These are phyloP conservation scores for Yponomeuta malinellus DNA, from an alignment of 2,888 invertebrate species.

Conservation along the genomic window DNA sequence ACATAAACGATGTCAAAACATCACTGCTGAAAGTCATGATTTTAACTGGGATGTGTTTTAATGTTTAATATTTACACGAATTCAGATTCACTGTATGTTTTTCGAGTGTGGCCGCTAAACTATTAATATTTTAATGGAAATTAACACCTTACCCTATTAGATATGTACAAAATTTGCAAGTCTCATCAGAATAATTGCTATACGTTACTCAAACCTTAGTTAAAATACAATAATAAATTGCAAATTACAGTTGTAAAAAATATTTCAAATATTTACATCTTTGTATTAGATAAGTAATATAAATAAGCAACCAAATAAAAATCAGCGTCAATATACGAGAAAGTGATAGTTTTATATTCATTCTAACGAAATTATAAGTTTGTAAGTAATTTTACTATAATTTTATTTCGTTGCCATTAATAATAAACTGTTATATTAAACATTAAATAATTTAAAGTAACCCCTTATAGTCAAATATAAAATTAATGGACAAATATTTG, in stretches of 20 bases:
- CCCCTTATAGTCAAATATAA: background rate
- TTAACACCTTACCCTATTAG: constrained; percentile 64
- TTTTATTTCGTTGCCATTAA: background rate
- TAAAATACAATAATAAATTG: constrained; percentile 50
- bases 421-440: constrained; percentile 6
- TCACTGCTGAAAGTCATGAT: background rate
- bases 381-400: background rate
- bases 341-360: background rate
- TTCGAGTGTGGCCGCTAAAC: constrained; percentile 10
- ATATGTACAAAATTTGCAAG: constrained; percentile 73
- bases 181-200: constrained; percentile 64
- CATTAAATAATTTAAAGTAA: constrained; percentile 11
- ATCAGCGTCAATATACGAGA: background rate
- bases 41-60: background rate
- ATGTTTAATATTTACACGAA: background rate
- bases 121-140: constrained; percentile 17
- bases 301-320: constrained; percentile 14
- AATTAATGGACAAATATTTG: background rate
- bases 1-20: background rate
- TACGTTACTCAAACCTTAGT: constrained; percentile 63
- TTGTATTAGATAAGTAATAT: constrained; percentile 23
- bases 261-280: constrained; percentile 73
- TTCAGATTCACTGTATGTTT: background rate
- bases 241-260: constrained; percentile 56
- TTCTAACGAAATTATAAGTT: background rate